phyloP scores from a whole-genome alignment of 1,140 invertebrate genomes.

The Listronotus bonariensis region DNA sequence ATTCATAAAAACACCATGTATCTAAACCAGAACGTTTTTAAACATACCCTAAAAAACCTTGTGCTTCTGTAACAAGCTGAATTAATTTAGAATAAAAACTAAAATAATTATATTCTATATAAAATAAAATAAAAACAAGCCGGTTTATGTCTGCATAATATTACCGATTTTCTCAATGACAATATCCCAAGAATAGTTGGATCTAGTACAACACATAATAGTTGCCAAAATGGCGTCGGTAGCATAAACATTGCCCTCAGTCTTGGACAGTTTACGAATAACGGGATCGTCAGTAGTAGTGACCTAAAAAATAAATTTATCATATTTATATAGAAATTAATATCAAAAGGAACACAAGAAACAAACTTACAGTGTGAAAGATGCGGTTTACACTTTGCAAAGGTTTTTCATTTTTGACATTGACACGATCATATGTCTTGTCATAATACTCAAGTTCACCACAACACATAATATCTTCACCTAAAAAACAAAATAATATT shows the following conservation, averaged over 20 bases:
- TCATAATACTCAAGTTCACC: constrained; percentile 97
- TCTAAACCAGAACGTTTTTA: too few species aligned
- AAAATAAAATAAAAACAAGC: too few species aligned
- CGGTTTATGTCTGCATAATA: constrained; percentile 22
- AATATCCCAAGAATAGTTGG: constrained; percentile 99
- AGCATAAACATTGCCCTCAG: constrained; percentile 95
- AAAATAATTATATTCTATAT: too few species aligned
- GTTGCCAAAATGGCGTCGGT: constrained; percentile 98
- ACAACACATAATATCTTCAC: constrained; percentile 78
- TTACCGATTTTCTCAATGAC: constrained; percentile 94
- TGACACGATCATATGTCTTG: constrained; percentile 94
- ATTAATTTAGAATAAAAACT: too few species aligned
- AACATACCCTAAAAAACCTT: too few species aligned
- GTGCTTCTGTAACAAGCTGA: too few species aligned
- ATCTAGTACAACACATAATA: constrained; percentile 97
- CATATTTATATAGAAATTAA: not conserved
- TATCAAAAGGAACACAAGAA: too few species aligned
- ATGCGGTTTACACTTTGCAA: constrained; percentile 94
- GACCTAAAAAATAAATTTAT: constrained; percentile 62
- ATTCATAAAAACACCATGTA: too few species aligned
- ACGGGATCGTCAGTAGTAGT: constrained; percentile 99
- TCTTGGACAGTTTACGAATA: constrained; percentile 91
- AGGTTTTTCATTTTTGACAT: constrained; percentile 93
- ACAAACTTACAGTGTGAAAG: constrained; percentile 82
- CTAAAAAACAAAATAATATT: constrained; percentile 58